These are phyloP conservation scores for Anguilla anguilla DNA, from an alignment of 2,797 vertebrate species.

Conservation along the genomic window DNA sequence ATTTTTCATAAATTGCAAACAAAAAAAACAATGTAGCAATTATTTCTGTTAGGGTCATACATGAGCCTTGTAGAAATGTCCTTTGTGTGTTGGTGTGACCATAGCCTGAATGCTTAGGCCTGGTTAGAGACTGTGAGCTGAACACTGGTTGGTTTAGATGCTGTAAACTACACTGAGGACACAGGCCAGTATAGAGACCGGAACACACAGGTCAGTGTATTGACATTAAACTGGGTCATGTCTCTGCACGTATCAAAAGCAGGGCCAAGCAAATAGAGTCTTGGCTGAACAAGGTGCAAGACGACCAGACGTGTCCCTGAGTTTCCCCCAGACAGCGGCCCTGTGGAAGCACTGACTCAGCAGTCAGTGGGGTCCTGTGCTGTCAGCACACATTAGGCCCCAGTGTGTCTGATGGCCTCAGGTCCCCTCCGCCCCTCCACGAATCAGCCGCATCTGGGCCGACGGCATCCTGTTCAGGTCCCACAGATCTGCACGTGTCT, in stretches of 20 bases:
- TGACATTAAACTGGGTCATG: neutral
- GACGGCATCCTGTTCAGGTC: neutral
- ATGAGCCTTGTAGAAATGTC: neutral
- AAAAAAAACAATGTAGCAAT: neutral
- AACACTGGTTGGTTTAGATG: no score
- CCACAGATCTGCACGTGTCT: neutral
- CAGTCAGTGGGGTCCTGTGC: neutral
- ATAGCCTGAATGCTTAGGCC: no score
- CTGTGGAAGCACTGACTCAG: neutral
- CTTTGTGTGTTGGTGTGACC: neutral
- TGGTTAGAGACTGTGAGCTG: no score
- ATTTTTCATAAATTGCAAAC: no score
- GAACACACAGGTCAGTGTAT: neutral
- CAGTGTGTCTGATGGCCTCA: neutral
- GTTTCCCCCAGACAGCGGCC: neutral
- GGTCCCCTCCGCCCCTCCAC: neutral
- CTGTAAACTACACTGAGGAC: neutral
- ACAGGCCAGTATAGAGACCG: neutral
- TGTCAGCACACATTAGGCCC: constrained; percentile 5
- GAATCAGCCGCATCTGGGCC: neutral
- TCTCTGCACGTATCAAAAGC: neutral
- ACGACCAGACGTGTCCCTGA: neutral
- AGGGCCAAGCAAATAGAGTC: neutral
- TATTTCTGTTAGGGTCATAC: neutral
- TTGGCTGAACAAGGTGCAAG: neutral